A percentile compares a stretch with the other conserved stretches of the same genome.
phyloP scores from a whole-genome alignment of 2,888 invertebrate genomes.

The Nomada fabriciana region DNA sequence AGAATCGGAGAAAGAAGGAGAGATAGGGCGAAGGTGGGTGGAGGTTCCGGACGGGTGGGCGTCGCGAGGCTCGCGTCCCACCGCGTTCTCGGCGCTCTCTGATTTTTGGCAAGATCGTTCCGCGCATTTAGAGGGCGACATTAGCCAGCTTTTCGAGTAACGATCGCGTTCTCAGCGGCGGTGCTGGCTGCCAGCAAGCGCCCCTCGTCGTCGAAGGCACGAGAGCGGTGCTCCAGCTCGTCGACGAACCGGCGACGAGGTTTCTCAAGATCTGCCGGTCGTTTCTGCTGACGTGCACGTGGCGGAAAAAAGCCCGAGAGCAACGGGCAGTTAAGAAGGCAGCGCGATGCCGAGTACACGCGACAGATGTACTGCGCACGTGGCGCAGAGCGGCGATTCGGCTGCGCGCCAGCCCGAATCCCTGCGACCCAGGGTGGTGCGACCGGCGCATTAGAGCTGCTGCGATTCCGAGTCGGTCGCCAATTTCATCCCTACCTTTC shows the following conservation, averaged over 20 bases:
- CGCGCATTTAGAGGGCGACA: slow-evolving; percentile 60
- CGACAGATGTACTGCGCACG: slow-evolving; percentile 45
- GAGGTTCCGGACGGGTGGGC: slow-evolving; percentile 56
- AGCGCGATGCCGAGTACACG: neutral
- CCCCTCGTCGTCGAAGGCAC: slow-evolving; percentile 12
- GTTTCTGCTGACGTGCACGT: slow-evolving; percentile 24
- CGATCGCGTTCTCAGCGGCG: slow-evolving; percentile 55
- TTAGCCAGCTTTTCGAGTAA: slow-evolving; percentile 63
- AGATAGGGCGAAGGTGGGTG: neutral
- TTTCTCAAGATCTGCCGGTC: slow-evolving; percentile 30
- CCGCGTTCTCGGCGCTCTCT: slow-evolving; percentile 20
- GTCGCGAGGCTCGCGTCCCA: slow-evolving; percentile 47
- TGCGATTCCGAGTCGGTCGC: slow-evolving; percentile 41
- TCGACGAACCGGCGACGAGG: neutral
- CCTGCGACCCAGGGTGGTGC: slow-evolving; percentile 40
- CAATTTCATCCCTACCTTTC: slow-evolving; percentile 38
- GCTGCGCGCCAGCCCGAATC: slow-evolving; percentile 46
- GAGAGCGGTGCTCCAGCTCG: neutral
- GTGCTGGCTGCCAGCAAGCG: slow-evolving; percentile 47
- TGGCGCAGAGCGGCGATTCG: slow-evolving; percentile 49
- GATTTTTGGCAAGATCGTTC: slow-evolving; percentile 66
- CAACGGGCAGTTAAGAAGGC: neutral
- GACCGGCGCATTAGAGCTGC: slow-evolving; percentile 47
- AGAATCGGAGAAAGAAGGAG: slow-evolving; percentile 9
- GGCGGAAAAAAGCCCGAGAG: slow-evolving; percentile 4